phyloP scores from a whole-genome alignment of 2,797 vertebrate genomes.

The Philypnodon macrostomus region DNA sequence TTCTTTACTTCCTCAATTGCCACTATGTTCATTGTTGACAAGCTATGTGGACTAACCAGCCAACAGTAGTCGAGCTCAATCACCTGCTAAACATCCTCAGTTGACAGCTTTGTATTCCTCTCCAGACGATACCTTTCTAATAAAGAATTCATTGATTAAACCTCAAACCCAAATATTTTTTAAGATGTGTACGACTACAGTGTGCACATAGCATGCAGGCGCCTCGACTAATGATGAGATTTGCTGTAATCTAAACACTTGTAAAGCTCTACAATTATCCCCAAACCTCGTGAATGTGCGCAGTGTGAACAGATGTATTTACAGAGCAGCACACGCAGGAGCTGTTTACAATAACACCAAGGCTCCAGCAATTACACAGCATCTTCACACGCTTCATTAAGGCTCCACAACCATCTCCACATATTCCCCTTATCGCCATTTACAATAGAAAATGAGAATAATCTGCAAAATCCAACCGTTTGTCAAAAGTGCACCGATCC shows the following conservation, averaged over 20 bases:
- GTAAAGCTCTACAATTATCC: slow-evolving; percentile 21
- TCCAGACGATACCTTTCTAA: no score
- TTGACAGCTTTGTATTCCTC: no score
- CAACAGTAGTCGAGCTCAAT: no score
- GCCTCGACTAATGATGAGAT: slow-evolving; percentile 11
- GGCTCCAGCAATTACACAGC: slow-evolving; percentile 49
- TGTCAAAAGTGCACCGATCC: slow-evolving; percentile 48
- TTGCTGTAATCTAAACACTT: slow-evolving; percentile 16
- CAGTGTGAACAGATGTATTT: slow-evolving; percentile 25
- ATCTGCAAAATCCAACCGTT: slow-evolving; percentile 60
- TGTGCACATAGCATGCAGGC: slow-evolving; percentile 1
- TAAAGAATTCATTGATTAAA: no score
- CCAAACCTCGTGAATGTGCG: slow-evolving; percentile 12
- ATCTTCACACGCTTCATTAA: slow-evolving; percentile 61
- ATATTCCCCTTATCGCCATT: slow-evolving; percentile 45
- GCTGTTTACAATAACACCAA: slow-evolving; percentile 27
- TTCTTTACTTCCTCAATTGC: no score
- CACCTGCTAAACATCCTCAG: no score
- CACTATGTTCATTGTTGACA: no score
- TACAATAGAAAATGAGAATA: slow-evolving; percentile 58
- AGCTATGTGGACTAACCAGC: no score
- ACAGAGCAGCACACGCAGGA: slow-evolving; percentile 11
- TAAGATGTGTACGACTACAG: not conserved
- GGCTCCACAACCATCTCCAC: slow-evolving; percentile 45
- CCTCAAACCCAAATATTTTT: no score